Percentiles rank a stretch among this genome's conserved stretches.
phyloP scores from a whole-genome alignment of 2,888 invertebrate species.

The Lutraria lutraria region DNA sequence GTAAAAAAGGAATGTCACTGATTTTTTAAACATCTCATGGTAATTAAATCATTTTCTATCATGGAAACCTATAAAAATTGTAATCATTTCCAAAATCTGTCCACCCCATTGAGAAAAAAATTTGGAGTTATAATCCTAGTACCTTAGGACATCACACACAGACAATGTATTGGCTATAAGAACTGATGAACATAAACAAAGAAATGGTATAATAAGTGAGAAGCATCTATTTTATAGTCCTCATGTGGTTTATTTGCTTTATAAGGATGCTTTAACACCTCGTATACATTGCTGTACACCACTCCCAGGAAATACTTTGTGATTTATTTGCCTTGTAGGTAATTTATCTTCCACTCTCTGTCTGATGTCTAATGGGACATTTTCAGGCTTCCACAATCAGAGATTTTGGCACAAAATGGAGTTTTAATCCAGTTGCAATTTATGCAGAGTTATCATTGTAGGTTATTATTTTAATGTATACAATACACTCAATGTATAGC shows the following conservation, averaged over 20 bases:
- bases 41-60: too few relatives aligned
- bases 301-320: background rate
- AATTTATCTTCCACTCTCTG: conserved; percentile 2
- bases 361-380: too few relatives aligned
- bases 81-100: too few relatives aligned
- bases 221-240: background rate
- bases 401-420: background rate
- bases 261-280: background rate
- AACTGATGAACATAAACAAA: background rate
- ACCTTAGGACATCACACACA: too few relatives aligned
- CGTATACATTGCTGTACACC: background rate
- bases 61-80: too few relatives aligned
- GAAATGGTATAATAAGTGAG: background rate
- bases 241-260: background rate
- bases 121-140: too few relatives aligned
- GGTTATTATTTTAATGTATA: too few relatives aligned
- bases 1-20: too few relatives aligned
- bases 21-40: too few relatives aligned
- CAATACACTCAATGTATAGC: too few relatives aligned
- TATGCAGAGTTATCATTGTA: background rate
- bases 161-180: background rate
- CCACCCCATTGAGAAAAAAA: too few relatives aligned
- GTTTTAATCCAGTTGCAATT: background rate
- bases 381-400: too few relatives aligned
- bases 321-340: background rate